A percentile compares a stretch with the other conserved stretches of the same genome.
Evolutionary conservation across 2,888 invertebrate species (phyloP).

Genomic region (Alitta virens): DNA sequence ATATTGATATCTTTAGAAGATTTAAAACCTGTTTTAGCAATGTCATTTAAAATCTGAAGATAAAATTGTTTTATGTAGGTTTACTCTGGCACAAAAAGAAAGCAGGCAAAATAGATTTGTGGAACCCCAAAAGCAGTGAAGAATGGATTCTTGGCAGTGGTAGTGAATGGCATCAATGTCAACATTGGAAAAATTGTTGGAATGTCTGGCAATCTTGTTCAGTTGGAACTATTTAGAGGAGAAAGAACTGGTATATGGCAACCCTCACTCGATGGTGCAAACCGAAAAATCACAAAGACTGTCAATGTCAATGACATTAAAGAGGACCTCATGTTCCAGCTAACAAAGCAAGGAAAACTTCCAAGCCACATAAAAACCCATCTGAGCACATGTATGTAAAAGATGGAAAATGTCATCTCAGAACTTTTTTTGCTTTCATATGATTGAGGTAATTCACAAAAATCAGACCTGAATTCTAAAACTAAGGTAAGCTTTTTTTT

Average conservation of each 20-base stretch:
- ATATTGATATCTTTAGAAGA: background rate
- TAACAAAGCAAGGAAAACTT: background rate
- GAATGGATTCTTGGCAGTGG: background rate
- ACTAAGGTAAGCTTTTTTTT: too few species aligned
- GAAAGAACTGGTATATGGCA: background rate
- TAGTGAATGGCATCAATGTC: background rate
- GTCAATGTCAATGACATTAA: background rate
- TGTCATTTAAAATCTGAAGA: background rate
- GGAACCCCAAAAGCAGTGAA: background rate
- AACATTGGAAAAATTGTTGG: background rate
- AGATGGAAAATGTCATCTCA: background rate
- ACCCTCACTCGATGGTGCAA: background rate
- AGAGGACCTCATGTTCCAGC: background rate
- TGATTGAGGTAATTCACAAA: too few species aligned
- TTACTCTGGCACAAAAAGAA: background rate
- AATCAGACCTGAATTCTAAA: too few species aligned
- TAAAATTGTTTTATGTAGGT: background rate
- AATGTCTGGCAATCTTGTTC: background rate
- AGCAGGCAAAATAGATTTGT: background rate
- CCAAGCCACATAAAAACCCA: background rate
- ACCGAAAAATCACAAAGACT: background rate
- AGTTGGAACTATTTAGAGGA: background rate
- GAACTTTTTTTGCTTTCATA: too few species aligned
- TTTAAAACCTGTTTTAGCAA: background rate
- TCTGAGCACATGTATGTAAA: background rate